Evolutionary conservation across 2,797 vertebrate species (phyloP).

Genomic region (Carcharodon carcharias): DNA sequence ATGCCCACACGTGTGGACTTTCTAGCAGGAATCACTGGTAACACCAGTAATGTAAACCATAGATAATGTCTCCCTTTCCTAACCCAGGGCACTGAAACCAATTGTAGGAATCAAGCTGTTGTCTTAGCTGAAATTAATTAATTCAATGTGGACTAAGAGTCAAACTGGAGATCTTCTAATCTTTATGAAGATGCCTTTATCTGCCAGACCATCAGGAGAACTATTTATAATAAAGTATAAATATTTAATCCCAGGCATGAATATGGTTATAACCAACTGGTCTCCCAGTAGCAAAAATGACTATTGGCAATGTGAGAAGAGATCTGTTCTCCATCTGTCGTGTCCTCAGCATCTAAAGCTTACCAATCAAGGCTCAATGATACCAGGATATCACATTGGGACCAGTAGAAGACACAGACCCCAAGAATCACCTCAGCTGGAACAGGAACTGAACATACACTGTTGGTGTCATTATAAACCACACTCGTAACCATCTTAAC

Average conservation of each 20-base stretch:
- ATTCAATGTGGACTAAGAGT: background rate
- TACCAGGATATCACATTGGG: no score
- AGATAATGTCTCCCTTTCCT: background rate
- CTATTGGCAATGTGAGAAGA: background rate
- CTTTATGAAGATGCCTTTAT: background rate
- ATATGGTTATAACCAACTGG: background rate
- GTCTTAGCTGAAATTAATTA: background rate
- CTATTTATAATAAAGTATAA: background rate
- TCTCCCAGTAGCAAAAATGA: background rate
- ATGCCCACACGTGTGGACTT: background rate
- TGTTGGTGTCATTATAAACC: no score
- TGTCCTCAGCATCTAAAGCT: no score
- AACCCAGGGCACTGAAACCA: background rate
- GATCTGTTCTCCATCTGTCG: no score
- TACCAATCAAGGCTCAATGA: no score
- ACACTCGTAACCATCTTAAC: no score
- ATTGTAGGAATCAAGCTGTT: background rate
- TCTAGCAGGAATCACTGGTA: background rate
- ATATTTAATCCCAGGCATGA: background rate
- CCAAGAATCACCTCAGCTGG: no score
- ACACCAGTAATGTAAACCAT: background rate
- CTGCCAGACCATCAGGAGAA: background rate
- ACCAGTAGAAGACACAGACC: no score
- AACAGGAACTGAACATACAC: no score
- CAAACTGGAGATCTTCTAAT: background rate